phyloP scores from a whole-genome alignment of 1,140 invertebrate genomes.

The Temnothorax nylanderi region DNA sequence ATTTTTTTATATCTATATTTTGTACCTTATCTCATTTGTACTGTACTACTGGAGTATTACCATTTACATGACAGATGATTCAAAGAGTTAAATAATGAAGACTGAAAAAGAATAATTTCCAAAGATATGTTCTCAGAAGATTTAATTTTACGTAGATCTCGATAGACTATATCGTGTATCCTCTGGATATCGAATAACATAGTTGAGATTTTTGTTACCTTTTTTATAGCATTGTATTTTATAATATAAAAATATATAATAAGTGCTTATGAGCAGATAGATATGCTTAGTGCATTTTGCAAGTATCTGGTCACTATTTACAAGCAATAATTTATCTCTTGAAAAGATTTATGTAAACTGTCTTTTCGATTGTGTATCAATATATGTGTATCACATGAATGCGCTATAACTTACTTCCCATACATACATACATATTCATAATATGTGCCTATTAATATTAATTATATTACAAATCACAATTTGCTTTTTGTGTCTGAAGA shows the following conservation, averaged over 20 bases:
- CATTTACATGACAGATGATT: conserved; percentile 22
- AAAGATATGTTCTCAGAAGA: background rate
- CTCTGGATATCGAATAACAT: background rate
- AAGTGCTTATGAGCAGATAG: background rate
- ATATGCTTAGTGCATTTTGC: background rate
- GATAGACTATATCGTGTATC: background rate
- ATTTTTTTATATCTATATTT: conserved; percentile 37
- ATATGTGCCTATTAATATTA: conserved; percentile 27
- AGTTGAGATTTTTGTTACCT: conserved; percentile 30
- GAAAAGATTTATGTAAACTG: conserved; percentile 12
- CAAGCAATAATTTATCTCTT: conserved; percentile 18
- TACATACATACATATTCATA: conserved; percentile 17
- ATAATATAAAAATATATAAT: conserved; percentile 26
- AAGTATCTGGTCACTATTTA: conserved; percentile 41
- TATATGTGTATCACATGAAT: background rate
- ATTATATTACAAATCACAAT: conserved; percentile 32
- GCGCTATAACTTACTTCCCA: background rate
- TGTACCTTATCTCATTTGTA: conserved; percentile 1
- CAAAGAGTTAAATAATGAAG: conserved; percentile 12
- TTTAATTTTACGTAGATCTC: conserved; percentile 14
- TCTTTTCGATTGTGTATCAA: conserved; percentile 21
- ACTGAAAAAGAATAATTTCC: conserved; percentile 34
- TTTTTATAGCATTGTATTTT: conserved; percentile 28
- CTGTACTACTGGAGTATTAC: background rate
- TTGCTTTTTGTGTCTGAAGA: conserved; percentile 12